Evolutionary conservation across 2,888 invertebrate species (phyloP).

Genomic region (Standfussiana lucernea): DNA sequence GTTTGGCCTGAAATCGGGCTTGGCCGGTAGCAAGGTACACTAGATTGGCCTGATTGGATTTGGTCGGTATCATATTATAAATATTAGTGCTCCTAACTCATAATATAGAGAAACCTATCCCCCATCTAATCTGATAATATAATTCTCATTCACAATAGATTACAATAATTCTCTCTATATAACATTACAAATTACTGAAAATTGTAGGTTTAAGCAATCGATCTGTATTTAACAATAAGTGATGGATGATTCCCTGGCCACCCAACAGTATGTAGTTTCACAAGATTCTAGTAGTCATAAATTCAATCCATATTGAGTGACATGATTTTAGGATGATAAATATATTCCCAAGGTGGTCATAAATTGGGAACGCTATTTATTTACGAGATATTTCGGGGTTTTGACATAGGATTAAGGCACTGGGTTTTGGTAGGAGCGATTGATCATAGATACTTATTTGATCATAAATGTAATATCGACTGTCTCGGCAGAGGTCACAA

Average conservation of each 20-base stretch:
- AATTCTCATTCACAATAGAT: neutral
- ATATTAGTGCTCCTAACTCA: no score
- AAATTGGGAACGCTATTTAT: slow-evolving; percentile 34
- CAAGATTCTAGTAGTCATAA: slow-evolving; percentile 19
- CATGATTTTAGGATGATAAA: slow-evolving; percentile 55
- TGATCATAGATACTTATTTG: slow-evolving; percentile 36
- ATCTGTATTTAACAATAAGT: slow-evolving; percentile 57
- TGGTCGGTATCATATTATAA: no score
- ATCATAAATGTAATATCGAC: slow-evolving; percentile 23
- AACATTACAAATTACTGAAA: slow-evolving; percentile 24
- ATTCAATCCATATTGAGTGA: slow-evolving; percentile 51
- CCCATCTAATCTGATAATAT: no score
- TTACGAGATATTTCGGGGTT: slow-evolving; percentile 34
- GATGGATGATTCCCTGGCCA: slow-evolving; percentile 58
- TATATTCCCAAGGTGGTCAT: slow-evolving; percentile 50
- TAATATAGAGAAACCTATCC: no score
- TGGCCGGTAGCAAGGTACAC: no score
- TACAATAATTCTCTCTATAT: neutral
- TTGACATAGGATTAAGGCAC: neutral
- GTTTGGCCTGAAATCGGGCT: no score
- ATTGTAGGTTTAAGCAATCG: slow-evolving; percentile 36
- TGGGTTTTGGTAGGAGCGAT: slow-evolving; percentile 3
- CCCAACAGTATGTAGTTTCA: slow-evolving; percentile 22
- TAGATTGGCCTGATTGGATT: no score
- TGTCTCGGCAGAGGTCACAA: neutral